Conservation (phyloP, 2,113 vertebrate species). For the Gobius niger region DNA sequence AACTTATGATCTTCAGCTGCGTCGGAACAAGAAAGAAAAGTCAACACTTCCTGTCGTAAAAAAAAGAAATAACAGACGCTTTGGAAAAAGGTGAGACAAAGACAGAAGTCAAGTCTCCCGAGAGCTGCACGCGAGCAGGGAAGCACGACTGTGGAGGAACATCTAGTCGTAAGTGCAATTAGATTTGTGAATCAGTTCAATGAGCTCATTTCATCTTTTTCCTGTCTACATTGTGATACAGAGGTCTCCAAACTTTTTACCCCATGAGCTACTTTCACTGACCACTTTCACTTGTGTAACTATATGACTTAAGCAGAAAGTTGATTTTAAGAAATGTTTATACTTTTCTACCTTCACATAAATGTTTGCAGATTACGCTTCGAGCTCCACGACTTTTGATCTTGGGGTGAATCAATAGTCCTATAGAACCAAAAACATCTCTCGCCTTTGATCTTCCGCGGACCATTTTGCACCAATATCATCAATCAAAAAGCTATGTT, state of each 20-base stretch:
- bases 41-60: conserved; percentile 14
- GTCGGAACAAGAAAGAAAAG: conserved; percentile 3
- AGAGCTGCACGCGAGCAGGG: not conserved
- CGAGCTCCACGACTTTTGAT: not conserved
- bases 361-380: too few species aligned
- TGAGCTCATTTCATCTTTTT: too few species aligned
- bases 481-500: not conserved
- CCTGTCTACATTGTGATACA: too few species aligned
- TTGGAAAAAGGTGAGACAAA: not conserved
- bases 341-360: too few species aligned
- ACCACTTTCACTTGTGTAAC: too few species aligned
- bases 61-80: not conserved
- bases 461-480: not conserved
- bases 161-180: too few species aligned
- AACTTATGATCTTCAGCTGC: conserved; percentile 16
- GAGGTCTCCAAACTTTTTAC: too few species aligned
- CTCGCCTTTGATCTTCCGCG: not conserved
- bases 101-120: not conserved
- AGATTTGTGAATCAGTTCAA: too few species aligned
- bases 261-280: too few species aligned
- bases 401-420: not conserved
- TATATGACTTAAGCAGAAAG: too few species aligned
- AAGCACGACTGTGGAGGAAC: too few species aligned
- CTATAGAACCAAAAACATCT: not conserved
- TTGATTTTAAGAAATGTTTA: too few species aligned